Base-by-base conservation (phyloP, 2,797 vertebrate species). In the Lemur catta region DNA sequence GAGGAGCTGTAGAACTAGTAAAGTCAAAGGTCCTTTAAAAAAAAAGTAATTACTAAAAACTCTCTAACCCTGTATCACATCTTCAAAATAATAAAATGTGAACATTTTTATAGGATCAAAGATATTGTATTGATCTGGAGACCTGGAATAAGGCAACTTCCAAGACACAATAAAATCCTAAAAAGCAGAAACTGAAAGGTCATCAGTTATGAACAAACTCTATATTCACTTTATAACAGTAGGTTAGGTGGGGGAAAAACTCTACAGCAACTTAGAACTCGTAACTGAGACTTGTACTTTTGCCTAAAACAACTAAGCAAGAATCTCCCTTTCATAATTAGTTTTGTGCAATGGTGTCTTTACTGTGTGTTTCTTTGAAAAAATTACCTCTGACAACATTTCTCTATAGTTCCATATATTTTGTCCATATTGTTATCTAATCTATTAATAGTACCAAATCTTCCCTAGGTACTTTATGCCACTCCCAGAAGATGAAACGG, bases 151-250 rank as follows among this genome's bases (percentile, higher is more conserved):
- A 35, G 1, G 50, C 24, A 69, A 79, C 50, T 82, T 91, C 20
- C 65, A n/a, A 93, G 35, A 75, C 12, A 97, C 35, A 95, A 59
- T 87, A 85, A 95, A 84, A 87, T 59, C 17, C 24, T 41, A 82
- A 91, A 13, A 87, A 57, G 28, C 35, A 96, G 38, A 94, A 93
- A 91, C 4, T 88, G 11, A 88, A 90, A 9, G 24, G 7, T 48
- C 43, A 82, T 82, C 20, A 69, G 4, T 61, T 72, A 43, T 80
- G 38, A 81, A 2, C 15, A 93, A 93, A 88, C 30, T 20, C 20
- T 57, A 87, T 2, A 75, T n/a, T 65, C 30, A 65, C 61, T 65
- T 65, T n/a, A 8, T 65, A 65, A 33, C 30, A n/a, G 59, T 26
- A 61, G 15, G 61, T 33, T n/a, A 65, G 30, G 30, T 65, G 6